Conservation (phyloP, 2,113 vertebrate genomes). For the Macquaria australasica region DNA sequence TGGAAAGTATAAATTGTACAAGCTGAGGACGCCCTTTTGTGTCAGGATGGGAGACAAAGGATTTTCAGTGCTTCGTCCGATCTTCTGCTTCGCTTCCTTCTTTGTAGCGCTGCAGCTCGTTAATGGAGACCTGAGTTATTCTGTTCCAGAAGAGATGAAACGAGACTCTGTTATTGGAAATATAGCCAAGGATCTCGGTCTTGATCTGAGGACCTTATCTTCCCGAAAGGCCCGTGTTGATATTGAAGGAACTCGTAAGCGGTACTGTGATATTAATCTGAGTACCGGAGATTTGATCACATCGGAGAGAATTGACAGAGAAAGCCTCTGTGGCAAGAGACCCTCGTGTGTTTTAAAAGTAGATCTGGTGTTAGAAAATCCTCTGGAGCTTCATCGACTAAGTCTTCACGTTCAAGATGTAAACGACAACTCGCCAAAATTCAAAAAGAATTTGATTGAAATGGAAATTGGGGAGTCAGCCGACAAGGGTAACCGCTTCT, state of each 20-base stretch:
- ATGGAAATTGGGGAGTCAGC: conserved; percentile 66
- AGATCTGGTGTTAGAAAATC: conserved; percentile 77
- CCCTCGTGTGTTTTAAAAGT: conserved; percentile 68
- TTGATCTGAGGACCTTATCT: conserved; percentile 73
- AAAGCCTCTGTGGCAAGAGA: conserved; percentile 71
- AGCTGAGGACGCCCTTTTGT: background rate
- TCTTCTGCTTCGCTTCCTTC: conserved; percentile 18
- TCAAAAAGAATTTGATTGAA: conserved; percentile 70
- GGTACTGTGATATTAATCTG: conserved; percentile 58
- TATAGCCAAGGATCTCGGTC: conserved; percentile 81
- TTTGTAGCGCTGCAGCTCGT: conserved; percentile 35
- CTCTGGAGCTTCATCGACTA: conserved; percentile 74
- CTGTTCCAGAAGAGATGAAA: conserved; percentile 82
- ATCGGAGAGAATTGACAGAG: conserved; percentile 72
- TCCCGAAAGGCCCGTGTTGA: conserved; percentile 73
- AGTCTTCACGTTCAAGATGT: conserved; percentile 75
- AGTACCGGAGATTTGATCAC: conserved; percentile 67
- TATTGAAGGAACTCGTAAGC: conserved; percentile 42
- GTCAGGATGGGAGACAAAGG: conserved; percentile 39
- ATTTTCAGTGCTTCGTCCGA: background rate
- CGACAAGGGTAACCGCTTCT: conserved; percentile 60
- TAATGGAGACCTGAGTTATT: conserved; percentile 79
- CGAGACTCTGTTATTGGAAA: conserved; percentile 81
- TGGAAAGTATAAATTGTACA: background rate
- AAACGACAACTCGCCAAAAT: conserved; percentile 79